These are phyloP conservation scores for Drosophila punjabiensis DNA, from an alignment of 1,140 invertebrate species.

Conservation along the genomic window DNA sequence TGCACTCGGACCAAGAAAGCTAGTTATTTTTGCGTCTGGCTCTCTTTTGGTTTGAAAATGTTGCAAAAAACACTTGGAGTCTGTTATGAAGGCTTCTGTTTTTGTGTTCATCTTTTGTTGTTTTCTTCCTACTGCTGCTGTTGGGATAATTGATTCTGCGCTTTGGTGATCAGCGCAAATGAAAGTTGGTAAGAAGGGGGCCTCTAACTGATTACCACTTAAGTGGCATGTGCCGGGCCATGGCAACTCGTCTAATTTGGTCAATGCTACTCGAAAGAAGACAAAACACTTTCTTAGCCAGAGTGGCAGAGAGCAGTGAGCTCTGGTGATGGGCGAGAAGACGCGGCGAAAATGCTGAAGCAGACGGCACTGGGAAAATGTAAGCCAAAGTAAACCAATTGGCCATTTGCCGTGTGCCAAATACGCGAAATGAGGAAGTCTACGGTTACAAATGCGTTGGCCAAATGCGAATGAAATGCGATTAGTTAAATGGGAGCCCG, in stretches of 20 bases:
- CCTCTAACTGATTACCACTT: constrained; percentile 68
- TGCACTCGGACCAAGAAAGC: constrained; percentile 40
- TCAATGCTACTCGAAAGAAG: constrained; percentile 60
- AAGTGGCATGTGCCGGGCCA: constrained; percentile 61
- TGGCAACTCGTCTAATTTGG: constrained; percentile 70
- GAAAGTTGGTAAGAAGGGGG: constrained; percentile 62
- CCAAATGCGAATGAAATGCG: constrained; percentile 65
- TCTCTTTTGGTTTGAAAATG: constrained; percentile 11
- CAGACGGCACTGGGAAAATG: constrained; percentile 35
- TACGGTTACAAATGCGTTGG: constrained; percentile 65
- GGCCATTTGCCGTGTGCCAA: constrained; percentile 53
- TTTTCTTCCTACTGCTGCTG: constrained; percentile 16
- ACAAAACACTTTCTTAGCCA: constrained; percentile 65
- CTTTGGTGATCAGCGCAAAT: constrained; percentile 63
- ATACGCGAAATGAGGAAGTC: constrained; percentile 67
- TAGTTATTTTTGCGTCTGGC: constrained; percentile 21
- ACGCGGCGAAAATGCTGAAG: constrained; percentile 24
- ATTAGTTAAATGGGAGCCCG: constrained; percentile 66
- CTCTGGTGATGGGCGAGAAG: constrained; percentile 2
- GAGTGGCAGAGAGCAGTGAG: not conserved
- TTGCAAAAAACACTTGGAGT: constrained; percentile 17
- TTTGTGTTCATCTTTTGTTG: constrained; percentile 10
- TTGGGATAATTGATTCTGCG: constrained; percentile 59
- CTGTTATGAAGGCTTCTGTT: constrained; percentile 19
- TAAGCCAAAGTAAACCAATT: constrained; percentile 68